Conservation (phyloP, 2,113 vertebrate genomes). For the Regulus satrapa region DNA sequence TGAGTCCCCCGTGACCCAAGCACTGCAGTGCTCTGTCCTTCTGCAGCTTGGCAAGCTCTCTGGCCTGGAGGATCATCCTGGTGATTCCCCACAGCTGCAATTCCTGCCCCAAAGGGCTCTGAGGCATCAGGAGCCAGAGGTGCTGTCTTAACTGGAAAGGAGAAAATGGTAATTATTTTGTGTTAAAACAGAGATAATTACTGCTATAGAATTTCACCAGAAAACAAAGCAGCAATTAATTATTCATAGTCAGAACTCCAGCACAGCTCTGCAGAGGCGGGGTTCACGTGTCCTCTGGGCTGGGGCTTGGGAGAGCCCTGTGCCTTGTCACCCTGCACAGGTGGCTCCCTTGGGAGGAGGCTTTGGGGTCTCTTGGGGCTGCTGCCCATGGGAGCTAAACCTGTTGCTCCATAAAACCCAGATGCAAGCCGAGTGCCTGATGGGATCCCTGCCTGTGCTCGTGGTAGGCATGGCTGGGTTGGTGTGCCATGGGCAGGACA, state of each 20-base stretch:
- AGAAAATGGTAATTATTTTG: not conserved
- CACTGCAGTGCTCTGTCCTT: not conserved
- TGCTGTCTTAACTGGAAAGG: not conserved
- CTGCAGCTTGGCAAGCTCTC: not conserved
- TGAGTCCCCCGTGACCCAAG: not conserved
- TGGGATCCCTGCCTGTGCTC: not conserved
- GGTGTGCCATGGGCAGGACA: not conserved
- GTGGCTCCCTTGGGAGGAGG: fast-evolving
- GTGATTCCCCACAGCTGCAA: not conserved
- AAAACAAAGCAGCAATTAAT: slow-evolving; percentile 21
- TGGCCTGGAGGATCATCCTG: fast-evolving
- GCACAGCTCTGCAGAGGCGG: fast-evolving
- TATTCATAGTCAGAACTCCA: not conserved
- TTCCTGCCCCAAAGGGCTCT: not conserved
- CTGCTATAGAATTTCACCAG: slow-evolving; percentile 1
- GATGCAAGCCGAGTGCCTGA: fast-evolving
- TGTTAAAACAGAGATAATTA: slow-evolving; percentile 32
- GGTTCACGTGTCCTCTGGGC: not conserved
- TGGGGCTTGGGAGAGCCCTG: not conserved
- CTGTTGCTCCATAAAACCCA: not conserved
- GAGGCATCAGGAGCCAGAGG: not conserved
- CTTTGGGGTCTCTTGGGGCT: not conserved
- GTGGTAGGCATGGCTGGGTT: fast-evolving
- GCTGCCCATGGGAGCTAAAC: not conserved
- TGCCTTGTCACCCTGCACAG: fast-evolving